Evolutionary conservation across 1,140 invertebrate species (phyloP), one percentile per base, ranked within the genome.

Genomic region (Hylyphantes graminicola): DNA sequence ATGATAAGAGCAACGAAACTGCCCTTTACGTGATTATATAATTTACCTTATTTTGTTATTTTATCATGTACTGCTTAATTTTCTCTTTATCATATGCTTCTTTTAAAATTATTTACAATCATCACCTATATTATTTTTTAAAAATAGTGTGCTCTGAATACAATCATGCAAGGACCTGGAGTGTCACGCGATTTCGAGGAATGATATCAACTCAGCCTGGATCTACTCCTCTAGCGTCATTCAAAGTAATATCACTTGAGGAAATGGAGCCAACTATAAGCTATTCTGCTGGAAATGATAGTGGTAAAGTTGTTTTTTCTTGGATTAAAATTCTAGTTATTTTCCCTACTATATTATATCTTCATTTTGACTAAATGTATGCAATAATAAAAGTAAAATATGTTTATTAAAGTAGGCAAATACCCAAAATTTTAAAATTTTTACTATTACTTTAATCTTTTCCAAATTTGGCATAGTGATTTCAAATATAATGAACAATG

Each of bases 121-220:
- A 59, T 13, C n/a, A 12, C 3, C 11, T 59, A 59, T 59, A 59
- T 13, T 59, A 59, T 51, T 68, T 70, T 70, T 85, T 85, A 68
- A 19, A n/a, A 68, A 15, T 85, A 91, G 97, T 99, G 0, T 99
- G 97, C 90, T 96, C 95, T 87, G 97, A 99, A 89, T 98, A 98
- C 88, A 98, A 98, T 91, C 98, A 99, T 90, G 97, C 99, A 8
- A 91, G 98, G 75, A 97, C 96, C 77, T 99, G 98, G 98, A 94
- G 95, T 73, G 95, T 99, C 13, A 98, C 96, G 0, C 92, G 98
- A 86, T 99, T 99, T 88, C 91, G 98, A 64, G 92, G 92, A 15
- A 92, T 99, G 97, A 98, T 99, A 59, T 98, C 96, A 8, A 99
- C 97, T 2, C 97, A 99, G 89, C 97, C 98, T 0, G 97, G 97